Evolutionary conservation across 1,140 invertebrate species (phyloP).

Genomic region (Pogonomyrmex barbatus): DNA sequence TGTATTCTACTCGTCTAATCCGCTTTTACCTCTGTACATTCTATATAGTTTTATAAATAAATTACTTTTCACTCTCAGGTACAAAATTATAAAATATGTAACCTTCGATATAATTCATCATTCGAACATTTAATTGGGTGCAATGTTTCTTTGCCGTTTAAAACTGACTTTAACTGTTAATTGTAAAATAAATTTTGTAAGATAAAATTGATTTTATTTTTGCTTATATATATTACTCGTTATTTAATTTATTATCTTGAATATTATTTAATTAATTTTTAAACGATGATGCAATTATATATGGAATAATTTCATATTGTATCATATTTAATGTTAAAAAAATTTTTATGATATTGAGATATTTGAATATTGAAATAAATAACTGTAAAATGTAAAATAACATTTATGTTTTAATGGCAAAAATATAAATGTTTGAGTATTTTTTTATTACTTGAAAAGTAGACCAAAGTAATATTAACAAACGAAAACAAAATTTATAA

Average conservation of each 20-base stretch:
- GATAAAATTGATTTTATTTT: neutral
- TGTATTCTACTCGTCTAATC: neutral
- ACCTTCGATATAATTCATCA: neutral
- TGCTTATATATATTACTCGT: neutral
- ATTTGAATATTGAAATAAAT: neutral
- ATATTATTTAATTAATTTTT: neutral
- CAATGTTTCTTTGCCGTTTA: too few relatives aligned
- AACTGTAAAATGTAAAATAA: too few relatives aligned
- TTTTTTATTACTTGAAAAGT: neutral
- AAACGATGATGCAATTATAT: neutral
- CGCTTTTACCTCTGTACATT: constrained; percentile 1
- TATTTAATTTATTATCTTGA: neutral
- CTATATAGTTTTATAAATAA: constrained; percentile 27
- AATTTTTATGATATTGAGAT: neutral
- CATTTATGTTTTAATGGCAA: neutral
- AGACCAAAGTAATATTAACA: neutral
- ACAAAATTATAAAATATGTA: neutral
- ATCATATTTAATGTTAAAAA: neutral
- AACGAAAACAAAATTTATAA: neutral
- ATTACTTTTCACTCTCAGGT: constrained; percentile 26
- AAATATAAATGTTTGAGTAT: neutral
- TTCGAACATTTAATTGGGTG: neutral
- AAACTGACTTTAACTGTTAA: neutral
- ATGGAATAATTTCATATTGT: neutral
- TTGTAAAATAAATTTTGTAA: neutral